Conservation (phyloP, 2,797 vertebrate species). For the Mus caroli region DNA sequence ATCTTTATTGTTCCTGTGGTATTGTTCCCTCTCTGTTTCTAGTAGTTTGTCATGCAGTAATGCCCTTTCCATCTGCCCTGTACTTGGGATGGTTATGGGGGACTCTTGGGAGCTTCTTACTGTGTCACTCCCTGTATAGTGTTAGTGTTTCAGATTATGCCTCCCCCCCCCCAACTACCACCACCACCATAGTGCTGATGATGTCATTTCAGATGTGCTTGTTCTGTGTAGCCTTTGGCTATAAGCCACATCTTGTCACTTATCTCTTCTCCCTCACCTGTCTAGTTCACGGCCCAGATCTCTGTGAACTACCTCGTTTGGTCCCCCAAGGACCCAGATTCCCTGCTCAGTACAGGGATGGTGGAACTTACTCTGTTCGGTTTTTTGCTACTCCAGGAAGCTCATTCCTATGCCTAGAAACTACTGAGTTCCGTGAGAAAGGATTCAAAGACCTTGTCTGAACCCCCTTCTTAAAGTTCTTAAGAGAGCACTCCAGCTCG, state of each 20-base stretch:
- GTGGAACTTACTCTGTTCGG: background rate
- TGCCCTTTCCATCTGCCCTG: accelerated
- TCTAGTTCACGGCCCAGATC: background rate
- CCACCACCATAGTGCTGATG: accelerated
- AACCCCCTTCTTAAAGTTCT: background rate
- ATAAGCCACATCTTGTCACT: background rate
- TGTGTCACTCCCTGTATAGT: background rate
- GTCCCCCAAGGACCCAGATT: background rate
- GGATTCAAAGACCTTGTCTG: background rate
- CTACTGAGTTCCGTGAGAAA: background rate
- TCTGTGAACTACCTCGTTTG: background rate
- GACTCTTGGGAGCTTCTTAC: background rate
- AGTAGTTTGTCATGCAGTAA: accelerated
- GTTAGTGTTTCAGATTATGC: no score
- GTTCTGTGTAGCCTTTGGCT: background rate
- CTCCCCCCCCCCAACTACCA: accelerated
- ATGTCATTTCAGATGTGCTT: background rate
- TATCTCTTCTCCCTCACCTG: no score
- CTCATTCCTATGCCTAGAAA: background rate
- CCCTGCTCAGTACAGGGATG: background rate
- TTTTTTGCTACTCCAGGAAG: accelerated
- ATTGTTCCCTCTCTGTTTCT: background rate
- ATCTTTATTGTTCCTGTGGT: background rate
- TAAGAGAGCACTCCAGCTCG: background rate
- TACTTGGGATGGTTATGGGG: background rate